Evolutionary conservation across 2,888 invertebrate genomes (phyloP).

Genomic region (Ametastegia equiseti): DNA sequence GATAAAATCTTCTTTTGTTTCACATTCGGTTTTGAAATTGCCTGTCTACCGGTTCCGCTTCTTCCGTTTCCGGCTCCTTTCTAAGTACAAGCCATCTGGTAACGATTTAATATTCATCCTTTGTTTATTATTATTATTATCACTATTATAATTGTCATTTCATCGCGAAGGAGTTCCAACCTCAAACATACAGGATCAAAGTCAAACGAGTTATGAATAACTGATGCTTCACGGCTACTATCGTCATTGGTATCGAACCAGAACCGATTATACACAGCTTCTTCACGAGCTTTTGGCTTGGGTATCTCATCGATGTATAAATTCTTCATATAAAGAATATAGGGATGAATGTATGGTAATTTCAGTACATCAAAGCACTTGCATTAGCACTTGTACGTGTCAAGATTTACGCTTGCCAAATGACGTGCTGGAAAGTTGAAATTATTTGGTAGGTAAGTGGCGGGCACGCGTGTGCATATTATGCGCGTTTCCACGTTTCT

Average conservation of each 20-base stretch:
- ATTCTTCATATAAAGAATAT: neutral
- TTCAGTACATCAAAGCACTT: neutral
- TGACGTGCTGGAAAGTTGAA: constrained; percentile 17
- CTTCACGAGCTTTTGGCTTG: neutral
- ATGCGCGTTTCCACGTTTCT: constrained; percentile 14
- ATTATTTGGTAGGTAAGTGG: constrained; percentile 33
- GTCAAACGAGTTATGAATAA: constrained; percentile 19
- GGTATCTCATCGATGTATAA: neutral
- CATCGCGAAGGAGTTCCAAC: neutral
- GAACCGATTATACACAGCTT: neutral
- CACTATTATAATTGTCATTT: neutral
- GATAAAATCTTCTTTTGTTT: constrained; percentile 27
- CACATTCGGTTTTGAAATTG: neutral
- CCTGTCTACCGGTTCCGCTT: constrained; percentile 11
- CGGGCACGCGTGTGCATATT: constrained; percentile 17
- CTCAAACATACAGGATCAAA: constrained; percentile 21
- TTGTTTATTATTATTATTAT: constrained; percentile 30
- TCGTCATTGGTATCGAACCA: neutral
- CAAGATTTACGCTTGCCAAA: constrained; percentile 4
- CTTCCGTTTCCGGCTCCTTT: constrained; percentile 31
- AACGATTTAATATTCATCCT: constrained; percentile 21
- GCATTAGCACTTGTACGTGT: neutral
- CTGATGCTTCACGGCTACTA: neutral
- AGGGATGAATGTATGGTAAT: neutral
- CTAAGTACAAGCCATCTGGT: constrained; percentile 26